Conservation (phyloP, 2,797 vertebrate species). For the Hydrolagus colliei region DNA sequence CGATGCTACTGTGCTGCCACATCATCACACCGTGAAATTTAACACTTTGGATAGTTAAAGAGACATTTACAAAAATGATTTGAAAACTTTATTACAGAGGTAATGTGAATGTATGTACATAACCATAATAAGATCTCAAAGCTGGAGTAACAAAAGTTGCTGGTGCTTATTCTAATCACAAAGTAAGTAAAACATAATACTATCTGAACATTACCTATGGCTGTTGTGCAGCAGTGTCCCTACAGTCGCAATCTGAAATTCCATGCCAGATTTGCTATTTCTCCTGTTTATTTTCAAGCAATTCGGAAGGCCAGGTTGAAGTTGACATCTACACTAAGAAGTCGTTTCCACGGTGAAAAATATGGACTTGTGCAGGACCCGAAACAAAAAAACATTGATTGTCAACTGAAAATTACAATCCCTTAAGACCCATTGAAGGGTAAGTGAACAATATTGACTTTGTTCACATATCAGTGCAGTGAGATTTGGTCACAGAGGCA, state of each 20-base stretch:
- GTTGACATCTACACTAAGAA: neutral
- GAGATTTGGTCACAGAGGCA: conserved; percentile 30
- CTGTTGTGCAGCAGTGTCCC: neutral
- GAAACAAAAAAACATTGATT: neutral
- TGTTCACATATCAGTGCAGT: conserved; percentile 31
- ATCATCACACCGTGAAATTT: neutral
- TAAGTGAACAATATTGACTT: conserved; percentile 26
- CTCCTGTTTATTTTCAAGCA: neutral
- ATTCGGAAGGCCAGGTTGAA: neutral
- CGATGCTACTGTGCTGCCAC: neutral
- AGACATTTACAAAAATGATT: conserved; percentile 54
- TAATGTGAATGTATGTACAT: conserved; percentile 61
- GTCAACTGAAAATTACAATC: conserved; percentile 19
- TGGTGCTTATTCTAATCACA: conserved; percentile 50
- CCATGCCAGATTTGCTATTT: neutral
- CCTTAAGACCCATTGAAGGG: conserved; percentile 5
- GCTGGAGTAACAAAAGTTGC: conserved; percentile 55
- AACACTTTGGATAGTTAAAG: conserved; percentile 21
- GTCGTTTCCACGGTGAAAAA: neutral
- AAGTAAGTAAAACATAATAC: conserved; percentile 48
- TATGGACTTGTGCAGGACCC: no score
- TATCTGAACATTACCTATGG: conserved; percentile 2
- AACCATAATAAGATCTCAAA: conserved; percentile 51
- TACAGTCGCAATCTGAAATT: neutral
- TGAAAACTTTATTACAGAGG: conserved; percentile 62